These are phyloP conservation scores for Cryptocheilus praepositus DNA, from an alignment of 2,888 invertebrate species.

Conservation along the genomic window DNA sequence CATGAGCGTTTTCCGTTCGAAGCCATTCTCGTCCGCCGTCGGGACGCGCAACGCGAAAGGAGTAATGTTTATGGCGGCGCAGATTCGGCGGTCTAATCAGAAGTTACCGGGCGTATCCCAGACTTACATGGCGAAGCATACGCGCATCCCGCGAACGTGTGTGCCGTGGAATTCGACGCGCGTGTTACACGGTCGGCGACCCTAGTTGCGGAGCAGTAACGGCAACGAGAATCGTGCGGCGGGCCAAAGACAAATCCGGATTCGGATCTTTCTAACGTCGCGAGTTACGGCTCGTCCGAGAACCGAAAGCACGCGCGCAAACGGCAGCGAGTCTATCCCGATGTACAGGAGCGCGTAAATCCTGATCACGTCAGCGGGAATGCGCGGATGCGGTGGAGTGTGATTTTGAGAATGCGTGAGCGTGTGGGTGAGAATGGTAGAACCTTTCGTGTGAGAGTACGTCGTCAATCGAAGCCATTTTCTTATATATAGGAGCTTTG, in stretches of 20 bases:
- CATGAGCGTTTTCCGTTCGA: too few relatives aligned
- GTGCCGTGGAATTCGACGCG: constrained; percentile 3
- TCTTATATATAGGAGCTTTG: too few relatives aligned
- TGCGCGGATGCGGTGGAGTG: too few relatives aligned
- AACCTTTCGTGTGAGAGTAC: too few relatives aligned
- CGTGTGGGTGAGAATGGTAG: too few relatives aligned
- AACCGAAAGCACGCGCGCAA: constrained; percentile 7
- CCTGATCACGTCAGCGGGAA: constrained; percentile 2
- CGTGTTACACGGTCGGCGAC: constrained; percentile 21
- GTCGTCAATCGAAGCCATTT: too few relatives aligned
- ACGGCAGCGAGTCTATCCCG: constrained; percentile 11
- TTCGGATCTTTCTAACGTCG: constrained; percentile 18
- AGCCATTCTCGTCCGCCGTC: too few relatives aligned
- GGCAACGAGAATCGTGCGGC: constrained; percentile 3
- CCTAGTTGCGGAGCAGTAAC: background rate
- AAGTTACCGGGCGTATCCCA: constrained; percentile 1
- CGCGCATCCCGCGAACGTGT: background rate
- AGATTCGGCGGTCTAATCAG: constrained; percentile 3
- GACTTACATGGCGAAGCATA: too few relatives aligned
- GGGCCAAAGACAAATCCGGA: constrained; percentile 26
- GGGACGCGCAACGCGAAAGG: too few relatives aligned
- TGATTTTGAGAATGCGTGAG: too few relatives aligned
- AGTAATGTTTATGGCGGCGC: too few relatives aligned
- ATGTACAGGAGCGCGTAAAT: constrained; percentile 5
- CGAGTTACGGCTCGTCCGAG: constrained; percentile 22